These are phyloP conservation scores for Stictonetta naevosa DNA, from an alignment of 2,113 vertebrate genomes.

Conservation along the genomic window DNA sequence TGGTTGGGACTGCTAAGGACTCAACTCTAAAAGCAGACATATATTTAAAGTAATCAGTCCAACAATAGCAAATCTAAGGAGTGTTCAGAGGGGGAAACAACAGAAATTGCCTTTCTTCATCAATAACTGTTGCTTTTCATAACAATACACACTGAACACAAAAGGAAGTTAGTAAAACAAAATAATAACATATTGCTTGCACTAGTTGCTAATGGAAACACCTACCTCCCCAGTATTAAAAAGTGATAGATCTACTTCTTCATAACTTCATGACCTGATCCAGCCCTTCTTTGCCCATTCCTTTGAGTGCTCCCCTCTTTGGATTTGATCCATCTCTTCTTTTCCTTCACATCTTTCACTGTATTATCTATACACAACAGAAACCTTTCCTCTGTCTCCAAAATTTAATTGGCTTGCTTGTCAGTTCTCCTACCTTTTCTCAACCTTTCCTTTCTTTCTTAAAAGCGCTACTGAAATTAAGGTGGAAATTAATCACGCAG, in stretches of 20 bases:
- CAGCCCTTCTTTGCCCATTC: neutral
- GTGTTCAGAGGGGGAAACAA: neutral
- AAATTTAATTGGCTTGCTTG: neutral
- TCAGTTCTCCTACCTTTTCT: neutral
- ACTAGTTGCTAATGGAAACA: neutral
- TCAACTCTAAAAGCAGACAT: slow-evolving; percentile 5
- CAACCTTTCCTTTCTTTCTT: neutral
- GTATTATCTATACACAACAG: neutral
- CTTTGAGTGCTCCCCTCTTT: neutral
- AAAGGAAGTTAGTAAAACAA: neutral
- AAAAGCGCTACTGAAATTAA: neutral
- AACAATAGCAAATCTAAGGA: slow-evolving; percentile 21
- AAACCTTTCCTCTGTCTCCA: neutral
- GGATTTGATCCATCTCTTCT: neutral
- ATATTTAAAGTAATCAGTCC: slow-evolving; percentile 40
- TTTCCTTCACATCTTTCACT: neutral
- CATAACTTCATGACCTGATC: neutral
- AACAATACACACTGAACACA: neutral
- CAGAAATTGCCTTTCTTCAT: neutral
- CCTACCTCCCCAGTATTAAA: neutral
- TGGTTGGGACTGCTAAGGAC: neutral
- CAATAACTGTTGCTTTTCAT: neutral
- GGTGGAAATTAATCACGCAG: neutral
- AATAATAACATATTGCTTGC: neutral
- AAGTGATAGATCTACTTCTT: neutral